Conservation (phyloP, 2,888 invertebrate genomes). For the Venusia cambrica region DNA sequence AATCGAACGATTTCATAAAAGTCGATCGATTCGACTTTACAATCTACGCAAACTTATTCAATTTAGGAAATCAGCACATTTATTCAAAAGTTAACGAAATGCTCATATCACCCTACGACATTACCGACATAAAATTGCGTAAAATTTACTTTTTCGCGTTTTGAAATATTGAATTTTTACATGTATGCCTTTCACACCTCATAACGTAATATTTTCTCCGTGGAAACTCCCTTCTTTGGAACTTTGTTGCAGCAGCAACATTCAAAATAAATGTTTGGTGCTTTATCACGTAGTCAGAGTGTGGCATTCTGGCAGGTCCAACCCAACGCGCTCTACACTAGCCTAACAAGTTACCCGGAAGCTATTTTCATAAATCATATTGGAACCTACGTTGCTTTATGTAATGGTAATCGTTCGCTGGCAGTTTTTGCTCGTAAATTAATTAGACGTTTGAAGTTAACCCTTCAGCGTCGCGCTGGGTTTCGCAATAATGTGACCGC, state of each 20-base stretch:
- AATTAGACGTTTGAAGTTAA: slow-evolving; percentile 33
- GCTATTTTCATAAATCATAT: slow-evolving; percentile 25
- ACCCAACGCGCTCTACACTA: slow-evolving; percentile 32
- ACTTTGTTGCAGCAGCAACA: slow-evolving; percentile 73
- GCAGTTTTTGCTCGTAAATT: slow-evolving; percentile 32
- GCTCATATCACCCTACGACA: slow-evolving; percentile 45
- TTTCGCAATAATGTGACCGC: slow-evolving; percentile 65
- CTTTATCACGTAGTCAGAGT: slow-evolving; percentile 63
- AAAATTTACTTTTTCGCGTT: slow-evolving; percentile 60
- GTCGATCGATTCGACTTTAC: slow-evolving; percentile 22
- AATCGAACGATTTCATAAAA: slow-evolving; percentile 33
- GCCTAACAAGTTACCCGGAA: slow-evolving; percentile 36
- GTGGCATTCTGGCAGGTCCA: slow-evolving; percentile 44
- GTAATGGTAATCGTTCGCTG: slow-evolving; percentile 4
- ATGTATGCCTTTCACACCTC: slow-evolving; percentile 80
- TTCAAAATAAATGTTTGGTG: slow-evolving; percentile 77
- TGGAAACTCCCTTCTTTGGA: slow-evolving; percentile 58
- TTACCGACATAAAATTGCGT: slow-evolving; percentile 59
- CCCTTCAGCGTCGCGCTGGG: slow-evolving; percentile 32
- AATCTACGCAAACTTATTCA: neutral
- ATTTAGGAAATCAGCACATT: slow-evolving; percentile 14
- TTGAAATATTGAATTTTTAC: slow-evolving; percentile 79
- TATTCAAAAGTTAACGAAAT: slow-evolving; percentile 23
- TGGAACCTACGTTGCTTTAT: slow-evolving; percentile 15
- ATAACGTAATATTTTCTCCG: slow-evolving; percentile 78